Evolutionary conservation across 2,113 vertebrate species (phyloP), one percentile per base, ranked within the genome.

Genomic region (Danionella cerebrum): DNA sequence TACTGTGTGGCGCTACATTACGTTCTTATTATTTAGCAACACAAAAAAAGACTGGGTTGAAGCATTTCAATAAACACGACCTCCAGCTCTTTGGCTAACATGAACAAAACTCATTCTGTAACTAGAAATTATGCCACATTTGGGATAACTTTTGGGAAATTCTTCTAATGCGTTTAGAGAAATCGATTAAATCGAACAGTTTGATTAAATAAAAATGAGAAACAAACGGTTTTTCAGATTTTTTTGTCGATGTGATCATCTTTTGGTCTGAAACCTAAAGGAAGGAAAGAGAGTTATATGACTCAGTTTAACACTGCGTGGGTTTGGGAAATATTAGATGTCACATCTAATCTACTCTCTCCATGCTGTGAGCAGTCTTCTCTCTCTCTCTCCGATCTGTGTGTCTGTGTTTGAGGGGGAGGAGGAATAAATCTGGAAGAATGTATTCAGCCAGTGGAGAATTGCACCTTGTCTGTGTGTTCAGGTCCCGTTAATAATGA

Each of bases 331-430:
- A 57, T 54, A 67, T 65, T 59, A 24, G 16, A 54, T 70, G 72
- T 74, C 67, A 62, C 33, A 51, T 74, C 18, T 65, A 59, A 60
- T 69, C 53, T 54, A 52, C 50, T 65, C 51, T 59, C 39, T 25
- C 59, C 27, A 54, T 7, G 38, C 24, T 33, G 13, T 14, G 19
- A 57, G 24, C 53, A 5, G 35, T 57, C 19, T 33, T 16, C 8
- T 14, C 19, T 50, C 19, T 70, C 38, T 44, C 24, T 65, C 39
- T 63, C 29, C 31, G 21, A 44, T 25, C 58, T 54, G 25, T 33
- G 6, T 39, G 22, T 52, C 35, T 25, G 18, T 44, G 57, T 33
- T 33, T 62, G 51, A 42, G 66, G 41, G 44, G 47, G 55, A 64
- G 50, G 52, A 62, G 35, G 64, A 47, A 66, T 53, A 19, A 72